Percentiles rank a stretch among this genome's conserved stretches.
Conservation (phyloP, 2,113 vertebrate genomes). For the Diglossa brunneiventris region DNA sequence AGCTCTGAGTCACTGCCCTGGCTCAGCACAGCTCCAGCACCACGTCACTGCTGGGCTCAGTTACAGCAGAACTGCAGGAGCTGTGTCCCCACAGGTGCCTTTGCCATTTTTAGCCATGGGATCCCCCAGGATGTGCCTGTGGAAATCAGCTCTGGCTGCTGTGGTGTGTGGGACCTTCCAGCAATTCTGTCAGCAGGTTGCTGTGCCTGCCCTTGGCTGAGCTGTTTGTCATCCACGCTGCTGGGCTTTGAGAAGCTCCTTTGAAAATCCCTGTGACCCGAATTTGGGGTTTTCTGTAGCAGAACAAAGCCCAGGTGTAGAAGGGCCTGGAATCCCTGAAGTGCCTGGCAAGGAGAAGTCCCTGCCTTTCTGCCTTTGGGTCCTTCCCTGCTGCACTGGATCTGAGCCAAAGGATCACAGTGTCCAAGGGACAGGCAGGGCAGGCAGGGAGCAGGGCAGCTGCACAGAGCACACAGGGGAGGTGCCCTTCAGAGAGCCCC, state of each 20-base stretch:
- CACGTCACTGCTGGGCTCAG: neutral
- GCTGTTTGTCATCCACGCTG: neutral
- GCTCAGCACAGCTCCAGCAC: neutral
- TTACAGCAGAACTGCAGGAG: neutral
- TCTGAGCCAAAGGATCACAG: neutral
- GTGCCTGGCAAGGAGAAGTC: neutral
- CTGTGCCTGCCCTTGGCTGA: neutral
- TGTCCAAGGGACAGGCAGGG: accelerated
- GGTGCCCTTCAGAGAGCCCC: accelerated
- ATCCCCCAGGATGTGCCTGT: neutral
- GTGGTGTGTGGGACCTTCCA: neutral
- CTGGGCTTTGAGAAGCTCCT: neutral
- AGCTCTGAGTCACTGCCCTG: neutral
- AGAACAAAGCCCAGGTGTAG: neutral
- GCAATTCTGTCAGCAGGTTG: neutral
- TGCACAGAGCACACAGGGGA: accelerated
- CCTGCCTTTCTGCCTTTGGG: neutral
- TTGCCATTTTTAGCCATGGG: neutral
- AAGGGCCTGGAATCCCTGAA: neutral
- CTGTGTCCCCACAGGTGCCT: neutral
- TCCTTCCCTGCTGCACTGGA: neutral
- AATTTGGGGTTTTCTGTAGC: neutral
- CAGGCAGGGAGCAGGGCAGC: too few species aligned
- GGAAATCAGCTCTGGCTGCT: neutral
- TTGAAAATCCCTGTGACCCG: accelerated